phyloP scores from a whole-genome alignment of 2,888 invertebrate genomes.

The Neoaliturus tenellus region DNA sequence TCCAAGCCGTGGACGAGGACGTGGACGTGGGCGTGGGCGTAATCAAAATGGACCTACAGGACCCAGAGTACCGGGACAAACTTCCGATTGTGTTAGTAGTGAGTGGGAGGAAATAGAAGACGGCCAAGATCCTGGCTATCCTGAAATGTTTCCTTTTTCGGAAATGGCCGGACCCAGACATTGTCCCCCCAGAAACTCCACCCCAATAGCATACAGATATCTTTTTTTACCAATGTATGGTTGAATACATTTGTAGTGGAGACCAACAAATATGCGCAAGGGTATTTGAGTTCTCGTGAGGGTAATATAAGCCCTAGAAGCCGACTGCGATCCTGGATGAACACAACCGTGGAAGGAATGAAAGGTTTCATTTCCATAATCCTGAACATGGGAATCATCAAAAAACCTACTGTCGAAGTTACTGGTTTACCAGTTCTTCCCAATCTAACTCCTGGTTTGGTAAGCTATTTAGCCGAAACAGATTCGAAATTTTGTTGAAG shows the following conservation, averaged over 20 bases:
- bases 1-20: not conserved
- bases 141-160: not conserved
- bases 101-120: not conserved
- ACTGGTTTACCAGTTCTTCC: constrained; percentile 25
- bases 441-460: constrained; percentile 42
- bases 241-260: not conserved
- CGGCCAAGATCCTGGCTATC: not conserved
- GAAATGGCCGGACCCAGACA: not conserved
- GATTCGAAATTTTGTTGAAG: too few relatives aligned
- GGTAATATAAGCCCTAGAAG: not conserved
- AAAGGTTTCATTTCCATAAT: not conserved
- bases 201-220: not conserved
- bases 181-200: not conserved
- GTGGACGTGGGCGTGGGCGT: not conserved
- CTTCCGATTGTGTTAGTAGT: not conserved
- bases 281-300: not conserved
- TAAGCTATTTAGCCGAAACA: too few relatives aligned
- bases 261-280: not conserved
- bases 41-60: too few relatives aligned
- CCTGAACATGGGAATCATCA: not conserved
- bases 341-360: not conserved
- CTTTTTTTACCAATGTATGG: not conserved
- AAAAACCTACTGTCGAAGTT: too few relatives aligned
- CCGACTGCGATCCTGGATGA: not conserved
- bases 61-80: not conserved